These are phyloP conservation scores for Azemiops feae DNA, from an alignment of 2,113 vertebrate genomes.

Conservation along the genomic window DNA sequence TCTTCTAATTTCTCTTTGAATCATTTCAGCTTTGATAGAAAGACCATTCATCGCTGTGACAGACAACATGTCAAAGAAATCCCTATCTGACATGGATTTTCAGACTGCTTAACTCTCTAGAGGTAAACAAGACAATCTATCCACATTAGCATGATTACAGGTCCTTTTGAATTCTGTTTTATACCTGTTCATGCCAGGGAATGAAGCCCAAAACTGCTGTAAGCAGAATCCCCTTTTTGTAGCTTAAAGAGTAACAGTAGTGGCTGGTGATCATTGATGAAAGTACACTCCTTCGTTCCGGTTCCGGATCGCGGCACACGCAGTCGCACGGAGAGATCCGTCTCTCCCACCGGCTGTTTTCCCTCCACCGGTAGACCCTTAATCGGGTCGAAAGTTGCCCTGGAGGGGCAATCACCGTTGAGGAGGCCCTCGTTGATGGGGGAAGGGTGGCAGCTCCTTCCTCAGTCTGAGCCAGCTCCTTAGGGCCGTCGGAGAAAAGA, in stretches of 20 bases:
- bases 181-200: background rate
- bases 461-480: no score
- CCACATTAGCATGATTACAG: background rate
- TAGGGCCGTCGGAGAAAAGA: no score
- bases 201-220: background rate
- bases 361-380: no score
- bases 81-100: background rate
- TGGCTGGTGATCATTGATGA: background rate
- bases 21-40: background rate
- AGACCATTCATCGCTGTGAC: background rate
- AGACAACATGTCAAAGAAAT: background rate
- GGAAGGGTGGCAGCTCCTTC: no score
- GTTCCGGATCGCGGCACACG: no score
- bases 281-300: background rate
- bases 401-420: no score
- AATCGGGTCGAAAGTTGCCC: no score
- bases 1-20: background rate
- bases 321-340: no score
- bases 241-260: background rate
- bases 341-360: no score
- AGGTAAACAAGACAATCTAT: background rate
- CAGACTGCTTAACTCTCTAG: background rate
- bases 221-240: background rate
- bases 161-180: background rate
- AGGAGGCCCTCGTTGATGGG: no score